phyloP scores from a whole-genome alignment of 2,888 invertebrate species.

The Drosophila flavopinicola region DNA sequence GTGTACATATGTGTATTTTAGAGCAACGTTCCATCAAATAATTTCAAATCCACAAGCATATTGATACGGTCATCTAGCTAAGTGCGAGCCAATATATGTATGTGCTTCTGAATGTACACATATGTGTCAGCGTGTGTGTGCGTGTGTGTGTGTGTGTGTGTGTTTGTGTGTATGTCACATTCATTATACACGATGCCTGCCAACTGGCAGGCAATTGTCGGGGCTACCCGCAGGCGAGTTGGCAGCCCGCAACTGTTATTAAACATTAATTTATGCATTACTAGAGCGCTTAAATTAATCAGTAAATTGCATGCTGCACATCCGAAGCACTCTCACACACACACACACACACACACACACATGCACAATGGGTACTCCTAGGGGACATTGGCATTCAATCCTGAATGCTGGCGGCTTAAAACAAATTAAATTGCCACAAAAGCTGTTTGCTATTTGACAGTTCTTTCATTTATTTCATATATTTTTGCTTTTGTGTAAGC shows the following conservation, averaged over 20 bases:
- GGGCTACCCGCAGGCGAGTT: constrained; percentile 32
- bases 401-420: constrained; percentile 41
- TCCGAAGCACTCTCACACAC: constrained; percentile 15
- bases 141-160: constrained; percentile 2
- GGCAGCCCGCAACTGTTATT: constrained; percentile 59
- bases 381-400: constrained; percentile 34
- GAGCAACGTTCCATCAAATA: constrained; percentile 33
- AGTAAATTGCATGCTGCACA: constrained; percentile 60
- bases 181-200: constrained; percentile 32
- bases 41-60: constrained; percentile 55
- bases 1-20: constrained; percentile 31
- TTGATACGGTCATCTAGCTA: constrained; percentile 50
- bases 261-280: constrained; percentile 75
- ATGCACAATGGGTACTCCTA: not conserved
- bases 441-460: constrained; percentile 58
- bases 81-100: constrained; percentile 25
- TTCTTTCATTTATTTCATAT: constrained; percentile 38
- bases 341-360: no score
- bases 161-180: constrained; percentile 25
- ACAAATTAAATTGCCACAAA: constrained; percentile 57
- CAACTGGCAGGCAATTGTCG: constrained; percentile 36
- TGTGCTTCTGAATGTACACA: not conserved
- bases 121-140: not conserved
- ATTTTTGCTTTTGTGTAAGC: constrained; percentile 32
- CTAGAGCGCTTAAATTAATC: constrained; percentile 69